phyloP scores from a whole-genome alignment of 2,797 vertebrate species.

The Acipenser oxyrinchus region DNA sequence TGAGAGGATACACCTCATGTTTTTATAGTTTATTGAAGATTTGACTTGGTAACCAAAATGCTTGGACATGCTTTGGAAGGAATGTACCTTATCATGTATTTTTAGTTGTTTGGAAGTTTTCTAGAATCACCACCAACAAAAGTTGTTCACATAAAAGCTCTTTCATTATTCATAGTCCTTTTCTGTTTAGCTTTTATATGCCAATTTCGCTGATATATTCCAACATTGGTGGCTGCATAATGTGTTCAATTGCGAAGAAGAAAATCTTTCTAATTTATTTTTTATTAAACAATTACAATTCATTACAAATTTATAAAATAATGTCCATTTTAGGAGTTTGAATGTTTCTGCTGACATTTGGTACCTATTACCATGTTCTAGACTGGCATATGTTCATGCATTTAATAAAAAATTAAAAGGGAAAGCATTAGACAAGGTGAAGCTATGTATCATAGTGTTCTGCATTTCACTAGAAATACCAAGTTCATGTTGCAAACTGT shows the following conservation, averaged over 20 bases:
- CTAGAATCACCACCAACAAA: no score
- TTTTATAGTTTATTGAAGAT: no score
- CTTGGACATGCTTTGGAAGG: no score
- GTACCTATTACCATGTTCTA: slow-evolving; percentile 86
- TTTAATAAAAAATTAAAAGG: slow-evolving; percentile 84
- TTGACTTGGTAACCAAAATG: no score
- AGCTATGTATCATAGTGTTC: slow-evolving; percentile 51
- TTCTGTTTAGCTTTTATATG: neutral
- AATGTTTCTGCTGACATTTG: slow-evolving; percentile 95
- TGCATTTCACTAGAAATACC: slow-evolving; percentile 68
- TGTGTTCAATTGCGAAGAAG: no score
- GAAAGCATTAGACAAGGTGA: slow-evolving; percentile 69
- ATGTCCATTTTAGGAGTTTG: slow-evolving; percentile 81
- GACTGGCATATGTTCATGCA: slow-evolving; percentile 81
- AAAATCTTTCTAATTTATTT: slow-evolving; percentile 26
- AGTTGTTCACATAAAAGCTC: no score
- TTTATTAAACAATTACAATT: slow-evolving; percentile 86
- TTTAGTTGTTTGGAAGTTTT: no score
- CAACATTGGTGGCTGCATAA: no score
- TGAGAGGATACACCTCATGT: no score
- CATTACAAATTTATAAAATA: slow-evolving; percentile 94
- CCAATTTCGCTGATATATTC: slow-evolving; percentile 55
- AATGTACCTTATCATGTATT: no score
- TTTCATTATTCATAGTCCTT: no score
- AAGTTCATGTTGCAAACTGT: slow-evolving; percentile 63